A percentile compares a stretch with the other conserved stretches of the same genome.
Conservation (phyloP, 2,888 invertebrate species). For the Notodonta ziczac region DNA sequence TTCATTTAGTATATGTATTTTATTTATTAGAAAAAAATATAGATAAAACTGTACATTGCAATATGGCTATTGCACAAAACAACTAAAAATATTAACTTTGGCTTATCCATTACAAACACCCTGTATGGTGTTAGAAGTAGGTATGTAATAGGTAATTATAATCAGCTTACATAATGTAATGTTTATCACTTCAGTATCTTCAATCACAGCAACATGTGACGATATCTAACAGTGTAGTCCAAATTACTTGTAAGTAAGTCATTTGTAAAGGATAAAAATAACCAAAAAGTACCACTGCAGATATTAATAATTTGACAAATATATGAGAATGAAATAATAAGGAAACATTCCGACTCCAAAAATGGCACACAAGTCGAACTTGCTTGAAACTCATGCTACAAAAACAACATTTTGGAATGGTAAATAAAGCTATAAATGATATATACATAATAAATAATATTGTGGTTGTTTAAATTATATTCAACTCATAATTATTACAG, state of each 20-base stretch:
- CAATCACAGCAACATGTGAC: conserved; percentile 53
- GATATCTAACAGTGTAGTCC: conserved; percentile 37
- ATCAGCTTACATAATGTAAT: conserved; percentile 46
- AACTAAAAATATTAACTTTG: conserved; percentile 81
- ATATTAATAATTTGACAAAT: conserved; percentile 8
- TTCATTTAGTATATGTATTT: conserved; percentile 61
- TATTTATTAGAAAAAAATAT: conserved; percentile 62
- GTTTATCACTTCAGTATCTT: conserved; percentile 48
- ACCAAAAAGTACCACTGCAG: conserved; percentile 22
- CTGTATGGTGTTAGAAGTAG: conserved; percentile 49
- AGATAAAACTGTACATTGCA: conserved; percentile 80
- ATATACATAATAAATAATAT: conserved; percentile 13
- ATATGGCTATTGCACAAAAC: conserved; percentile 80
- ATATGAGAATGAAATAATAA: conserved; percentile 11
- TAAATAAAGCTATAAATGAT: conserved; percentile 42
- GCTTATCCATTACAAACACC: conserved; percentile 79
- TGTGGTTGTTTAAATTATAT: conserved; percentile 19
- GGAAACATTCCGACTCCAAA: conserved; percentile 35
- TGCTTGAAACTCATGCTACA: conserved; percentile 33
- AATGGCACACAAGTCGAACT: conserved; percentile 63
- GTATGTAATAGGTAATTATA: conserved; percentile 40
- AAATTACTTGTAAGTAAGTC: conserved; percentile 32
- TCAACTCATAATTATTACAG: conserved; percentile 25
- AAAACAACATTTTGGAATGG: conserved; percentile 55
- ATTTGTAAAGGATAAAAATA: conserved; percentile 28